Percentiles rank a stretch among this genome's conserved stretches.
Conservation (phyloP, 1,140 invertebrate genomes). For the Trialeurodes vaporariorum region DNA sequence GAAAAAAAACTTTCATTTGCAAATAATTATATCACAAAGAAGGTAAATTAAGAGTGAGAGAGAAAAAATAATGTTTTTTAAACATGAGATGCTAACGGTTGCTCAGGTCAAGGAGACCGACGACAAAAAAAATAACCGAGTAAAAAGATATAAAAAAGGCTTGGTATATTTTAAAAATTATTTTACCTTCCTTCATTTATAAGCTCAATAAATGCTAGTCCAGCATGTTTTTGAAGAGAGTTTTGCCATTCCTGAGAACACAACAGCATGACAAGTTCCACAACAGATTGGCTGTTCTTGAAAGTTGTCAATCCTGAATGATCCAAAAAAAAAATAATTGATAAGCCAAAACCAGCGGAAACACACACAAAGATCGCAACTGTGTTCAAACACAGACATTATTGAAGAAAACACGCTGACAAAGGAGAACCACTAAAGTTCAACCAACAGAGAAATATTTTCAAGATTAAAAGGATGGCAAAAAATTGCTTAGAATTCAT, state of each 20-base stretch:
- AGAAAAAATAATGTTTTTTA: no score
- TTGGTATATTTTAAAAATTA: not conserved
- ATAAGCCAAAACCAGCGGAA: no score
- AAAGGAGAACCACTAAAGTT: no score
- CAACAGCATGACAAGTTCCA: slow-evolving; percentile 96
- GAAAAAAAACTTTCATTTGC: not conserved
- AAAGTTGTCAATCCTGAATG: slow-evolving; percentile 80
- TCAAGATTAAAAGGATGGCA: no score
- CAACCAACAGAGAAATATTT: no score
- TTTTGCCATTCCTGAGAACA: slow-evolving; percentile 99
- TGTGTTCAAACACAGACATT: no score
- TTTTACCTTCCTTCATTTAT: slow-evolving; percentile 89
- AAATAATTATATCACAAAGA: no score
- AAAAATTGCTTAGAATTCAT: no score
- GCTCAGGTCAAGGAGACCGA: not conserved
- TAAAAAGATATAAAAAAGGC: not conserved
- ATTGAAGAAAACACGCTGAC: slow-evolving; percentile 7
- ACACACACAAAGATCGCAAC: no score
- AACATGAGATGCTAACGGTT: no score
- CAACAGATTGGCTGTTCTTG: slow-evolving; percentile 91
- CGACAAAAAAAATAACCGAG: not conserved
- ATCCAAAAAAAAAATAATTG: slow-evolving; percentile 15
- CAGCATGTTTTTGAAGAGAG: slow-evolving; percentile 97
- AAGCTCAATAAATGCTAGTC: slow-evolving; percentile 96
- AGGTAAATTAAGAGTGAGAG: no score